Evolutionary conservation across 1,140 invertebrate species (phyloP).

Genomic region (Brachionus rubens): DNA sequence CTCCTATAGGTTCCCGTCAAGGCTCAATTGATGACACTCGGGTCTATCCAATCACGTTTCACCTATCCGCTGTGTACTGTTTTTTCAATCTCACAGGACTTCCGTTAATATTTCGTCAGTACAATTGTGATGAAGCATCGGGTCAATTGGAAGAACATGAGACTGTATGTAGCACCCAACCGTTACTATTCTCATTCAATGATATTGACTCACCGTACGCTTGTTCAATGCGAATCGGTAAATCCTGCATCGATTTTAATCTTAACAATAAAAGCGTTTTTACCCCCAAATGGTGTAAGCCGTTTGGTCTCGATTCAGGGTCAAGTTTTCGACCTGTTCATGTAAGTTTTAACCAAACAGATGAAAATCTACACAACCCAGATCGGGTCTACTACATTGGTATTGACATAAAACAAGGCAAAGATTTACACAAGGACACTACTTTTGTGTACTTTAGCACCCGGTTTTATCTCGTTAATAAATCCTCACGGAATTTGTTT

Average conservation of each 20-base stretch:
- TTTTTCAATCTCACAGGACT: slow-evolving; percentile 85
- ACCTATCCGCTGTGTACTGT: slow-evolving; percentile 69
- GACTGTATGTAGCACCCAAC: slow-evolving; percentile 79
- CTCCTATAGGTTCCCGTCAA: not conserved
- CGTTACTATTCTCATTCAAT: slow-evolving; percentile 87
- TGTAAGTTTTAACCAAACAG: not conserved
- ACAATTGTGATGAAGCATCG: slow-evolving; percentile 68
- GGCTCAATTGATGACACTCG: not conserved
- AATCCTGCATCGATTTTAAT: slow-evolving; percentile 17
- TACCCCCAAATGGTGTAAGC: slow-evolving; percentile 27
- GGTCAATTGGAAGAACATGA: slow-evolving; percentile 94
- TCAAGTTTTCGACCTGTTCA: slow-evolving; percentile 44
- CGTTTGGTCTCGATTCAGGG: slow-evolving; percentile 25
- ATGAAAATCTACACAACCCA: not conserved
- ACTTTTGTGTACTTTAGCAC: slow-evolving; percentile 88
- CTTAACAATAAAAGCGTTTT: not conserved
- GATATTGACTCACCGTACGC: slow-evolving; percentile 70
- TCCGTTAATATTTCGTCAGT: slow-evolving; percentile 44
- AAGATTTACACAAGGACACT: slow-evolving; percentile 80
- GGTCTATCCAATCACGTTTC: slow-evolving; percentile 24
- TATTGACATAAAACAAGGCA: slow-evolving; percentile 78
- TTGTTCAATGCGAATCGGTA: slow-evolving; percentile 47
- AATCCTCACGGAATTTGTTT: slow-evolving; percentile 74
- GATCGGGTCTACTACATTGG: slow-evolving; percentile 69
- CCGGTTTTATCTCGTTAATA: slow-evolving; percentile 86